Percentiles rank a stretch among this genome's conserved stretches.
Evolutionary conservation across 2,888 invertebrate genomes (phyloP).

Genomic region (Chalcosyrphus nemorum): DNA sequence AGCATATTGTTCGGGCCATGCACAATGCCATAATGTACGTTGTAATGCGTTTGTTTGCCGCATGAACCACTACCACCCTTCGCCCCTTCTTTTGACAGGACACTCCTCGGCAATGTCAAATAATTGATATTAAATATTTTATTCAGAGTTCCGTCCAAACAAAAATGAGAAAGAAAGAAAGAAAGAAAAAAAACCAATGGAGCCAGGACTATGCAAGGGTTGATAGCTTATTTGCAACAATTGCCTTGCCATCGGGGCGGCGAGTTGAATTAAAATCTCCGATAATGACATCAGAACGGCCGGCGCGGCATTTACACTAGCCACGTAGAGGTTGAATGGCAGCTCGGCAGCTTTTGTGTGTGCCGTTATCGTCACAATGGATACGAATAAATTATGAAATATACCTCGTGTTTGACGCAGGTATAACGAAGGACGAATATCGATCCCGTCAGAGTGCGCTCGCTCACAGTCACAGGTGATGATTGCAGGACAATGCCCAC

Average conservation of each 20-base stretch:
- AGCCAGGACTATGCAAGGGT: slow-evolving; percentile 51
- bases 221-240: slow-evolving; percentile 70
- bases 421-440: slow-evolving; percentile 29
- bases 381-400: slow-evolving; percentile 63
- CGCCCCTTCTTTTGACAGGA: slow-evolving; percentile 38
- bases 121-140: slow-evolving; percentile 72
- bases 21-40: slow-evolving; percentile 57
- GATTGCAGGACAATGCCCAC: slow-evolving; percentile 62
- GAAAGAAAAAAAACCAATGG: too few relatives aligned
- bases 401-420: slow-evolving; percentile 18
- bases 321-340: not conserved
- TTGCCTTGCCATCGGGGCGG: slow-evolving; percentile 52
- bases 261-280: slow-evolving; percentile 55
- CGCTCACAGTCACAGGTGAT: slow-evolving; percentile 62
- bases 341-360: not conserved
- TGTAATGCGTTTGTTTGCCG: slow-evolving; percentile 60
- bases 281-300: slow-evolving; percentile 57
- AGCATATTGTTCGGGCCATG: slow-evolving; percentile 64
- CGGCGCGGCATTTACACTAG: too few relatives aligned
- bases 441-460: slow-evolving; percentile 19
- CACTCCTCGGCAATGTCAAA: slow-evolving; percentile 55
- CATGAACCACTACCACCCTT: slow-evolving; percentile 28
- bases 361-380: slow-evolving; percentile 5
- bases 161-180: slow-evolving; percentile 1
- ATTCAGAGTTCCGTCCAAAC: slow-evolving; percentile 24